Percentiles rank a stretch among this genome's conserved stretches.
phyloP scores from a whole-genome alignment of 2,888 invertebrate species.

The Agrotis ipsilon region DNA sequence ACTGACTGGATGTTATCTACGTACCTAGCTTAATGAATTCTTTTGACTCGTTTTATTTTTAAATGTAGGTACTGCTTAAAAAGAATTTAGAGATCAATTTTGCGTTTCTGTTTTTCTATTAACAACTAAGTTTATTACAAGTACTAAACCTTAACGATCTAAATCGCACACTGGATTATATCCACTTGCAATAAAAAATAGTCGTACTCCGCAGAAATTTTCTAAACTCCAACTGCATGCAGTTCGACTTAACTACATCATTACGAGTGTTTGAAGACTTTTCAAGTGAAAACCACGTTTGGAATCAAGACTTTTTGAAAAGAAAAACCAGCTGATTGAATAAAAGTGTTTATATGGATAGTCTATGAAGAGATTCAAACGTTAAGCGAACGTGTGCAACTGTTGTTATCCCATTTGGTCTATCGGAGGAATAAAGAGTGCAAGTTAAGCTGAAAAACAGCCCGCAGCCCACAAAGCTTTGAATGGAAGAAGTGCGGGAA shows the following conservation, averaged over 20 bases:
- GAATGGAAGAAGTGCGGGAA: constrained; percentile 74
- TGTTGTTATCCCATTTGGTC: constrained; percentile 75
- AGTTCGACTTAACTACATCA: constrained; percentile 60
- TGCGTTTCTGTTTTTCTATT: not conserved
- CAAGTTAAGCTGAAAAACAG: constrained; percentile 79
- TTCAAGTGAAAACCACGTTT: constrained; percentile 51
- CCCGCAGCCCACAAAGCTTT: constrained; percentile 81
- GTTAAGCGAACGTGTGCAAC: constrained; percentile 57
- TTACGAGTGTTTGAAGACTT: constrained; percentile 61
- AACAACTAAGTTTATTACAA: constrained; percentile 13
- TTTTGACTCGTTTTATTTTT: constrained; percentile 25
- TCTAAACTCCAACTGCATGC: constrained; percentile 53
- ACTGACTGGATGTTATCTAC: constrained; percentile 33
- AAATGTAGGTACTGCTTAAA: constrained; percentile 13
- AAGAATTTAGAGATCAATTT: not conserved
- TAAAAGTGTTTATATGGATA: constrained; percentile 49
- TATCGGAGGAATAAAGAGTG: constrained; percentile 77
- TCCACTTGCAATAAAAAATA: constrained; percentile 57
- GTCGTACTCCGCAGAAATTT: constrained; percentile 41
- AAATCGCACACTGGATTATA: constrained; percentile 38
- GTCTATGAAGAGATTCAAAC: constrained; percentile 49
- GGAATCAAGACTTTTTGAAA: constrained; percentile 48
- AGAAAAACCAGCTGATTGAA: constrained; percentile 58
- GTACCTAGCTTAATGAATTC: constrained; percentile 22
- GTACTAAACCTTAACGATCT: constrained; percentile 19